Conservation (phyloP, 2,888 invertebrate species). For the Acleris cristana region DNA sequence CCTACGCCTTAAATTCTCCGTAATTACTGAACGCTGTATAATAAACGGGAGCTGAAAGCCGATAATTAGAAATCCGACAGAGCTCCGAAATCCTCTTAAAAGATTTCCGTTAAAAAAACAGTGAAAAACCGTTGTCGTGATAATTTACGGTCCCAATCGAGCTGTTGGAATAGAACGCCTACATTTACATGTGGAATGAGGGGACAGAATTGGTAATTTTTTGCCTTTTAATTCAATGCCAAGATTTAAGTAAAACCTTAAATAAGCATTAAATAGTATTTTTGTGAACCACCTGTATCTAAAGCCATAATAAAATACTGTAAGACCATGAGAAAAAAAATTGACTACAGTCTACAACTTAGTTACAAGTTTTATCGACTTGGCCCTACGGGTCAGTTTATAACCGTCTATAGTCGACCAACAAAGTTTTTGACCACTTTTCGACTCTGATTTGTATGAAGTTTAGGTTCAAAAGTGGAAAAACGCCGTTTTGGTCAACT, state of each 20-base stretch:
- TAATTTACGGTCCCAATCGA: conserved; percentile 22
- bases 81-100: conserved; percentile 21
- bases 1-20: background rate
- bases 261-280: background rate
- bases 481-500: too few relatives aligned
- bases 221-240: background rate
- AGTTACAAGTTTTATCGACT: too few relatives aligned
- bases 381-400: too few relatives aligned
- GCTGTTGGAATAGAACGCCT: conserved; percentile 1
- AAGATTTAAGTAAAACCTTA: background rate
- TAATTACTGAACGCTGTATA: conserved; percentile 15
- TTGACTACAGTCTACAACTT: too few relatives aligned
- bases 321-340: too few relatives aligned
- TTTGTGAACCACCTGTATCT: too few relatives aligned
- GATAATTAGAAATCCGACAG: conserved; percentile 28
- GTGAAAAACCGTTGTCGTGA: conserved; percentile 7
- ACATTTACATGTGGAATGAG: conserved; percentile 14
- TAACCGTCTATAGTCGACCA: too few relatives aligned
- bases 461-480: too few relatives aligned
- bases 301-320: too few relatives aligned
- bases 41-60: conserved; percentile 20
- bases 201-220: conserved; percentile 6
- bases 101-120: conserved; percentile 20
- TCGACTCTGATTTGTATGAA: too few relatives aligned
- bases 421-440: too few relatives aligned